Percentiles rank a stretch among this genome's conserved stretches.
phyloP scores from a whole-genome alignment of 2,113 vertebrate genomes.

The Taxidea taxus region DNA sequence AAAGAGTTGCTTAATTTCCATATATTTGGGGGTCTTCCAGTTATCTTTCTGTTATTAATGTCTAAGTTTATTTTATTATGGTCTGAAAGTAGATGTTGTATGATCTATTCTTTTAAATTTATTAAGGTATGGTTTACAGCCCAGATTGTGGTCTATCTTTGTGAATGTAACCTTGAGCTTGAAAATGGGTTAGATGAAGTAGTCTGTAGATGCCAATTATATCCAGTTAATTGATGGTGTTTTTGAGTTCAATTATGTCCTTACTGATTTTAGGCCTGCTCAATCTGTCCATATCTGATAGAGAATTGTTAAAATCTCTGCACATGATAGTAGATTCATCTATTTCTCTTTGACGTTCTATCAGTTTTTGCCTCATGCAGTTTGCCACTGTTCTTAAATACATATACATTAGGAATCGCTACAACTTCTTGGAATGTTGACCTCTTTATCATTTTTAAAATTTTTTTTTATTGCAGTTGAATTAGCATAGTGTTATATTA shows the following conservation, averaged over 20 bases:
- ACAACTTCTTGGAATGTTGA: not conserved
- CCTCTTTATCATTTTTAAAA: not conserved
- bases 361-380: not conserved
- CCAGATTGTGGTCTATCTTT: not conserved
- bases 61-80: not conserved
- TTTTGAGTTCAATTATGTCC: not conserved
- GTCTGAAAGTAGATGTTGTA: not conserved
- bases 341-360: not conserved
- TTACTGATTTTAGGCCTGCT: not conserved
- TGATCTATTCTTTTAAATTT: not conserved
- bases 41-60: not conserved
- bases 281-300: not conserved
- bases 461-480: too few species aligned
- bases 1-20: not conserved
- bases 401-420: not conserved
- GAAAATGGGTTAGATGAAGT: not conserved
- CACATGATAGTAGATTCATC: not conserved
- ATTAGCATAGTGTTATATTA: too few species aligned
- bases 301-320: not conserved
- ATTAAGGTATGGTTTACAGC: not conserved
- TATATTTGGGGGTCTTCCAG: not conserved
- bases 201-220: not conserved
- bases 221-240: not conserved
- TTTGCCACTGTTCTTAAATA: not conserved
- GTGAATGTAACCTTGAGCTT: not conserved